Percentiles rank a stretch among this genome's conserved stretches.
These are phyloP conservation scores for Tipula lateralis DNA, from an alignment of 2,888 invertebrate genomes.

Conservation along the genomic window DNA sequence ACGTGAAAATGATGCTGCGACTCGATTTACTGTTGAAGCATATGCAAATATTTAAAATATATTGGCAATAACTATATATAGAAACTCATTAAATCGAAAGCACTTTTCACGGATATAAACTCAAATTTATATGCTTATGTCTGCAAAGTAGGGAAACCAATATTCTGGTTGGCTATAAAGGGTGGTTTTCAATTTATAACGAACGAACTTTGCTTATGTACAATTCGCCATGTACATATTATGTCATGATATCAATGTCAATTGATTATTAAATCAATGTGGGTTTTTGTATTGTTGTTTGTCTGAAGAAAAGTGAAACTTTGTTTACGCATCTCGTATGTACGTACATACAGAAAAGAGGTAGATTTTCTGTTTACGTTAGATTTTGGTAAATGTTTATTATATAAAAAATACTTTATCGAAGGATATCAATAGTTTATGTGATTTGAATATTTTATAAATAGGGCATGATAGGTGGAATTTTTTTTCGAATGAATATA, in stretches of 20 bases:
- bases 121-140: too few species aligned
- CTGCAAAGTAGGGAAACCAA: too few species aligned
- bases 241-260: conserved; percentile 2
- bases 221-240: background rate
- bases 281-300: conserved; percentile 1
- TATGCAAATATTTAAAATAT: background rate
- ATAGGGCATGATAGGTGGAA: background rate
- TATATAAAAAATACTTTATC: background rate
- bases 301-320: background rate
- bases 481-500: background rate
- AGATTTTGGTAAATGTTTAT: background rate
- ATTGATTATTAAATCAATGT: conserved; percentile 19
- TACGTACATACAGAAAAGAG: background rate
- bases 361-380: conserved; percentile 14
- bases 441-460: background rate
- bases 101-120: background rate
- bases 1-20: background rate
- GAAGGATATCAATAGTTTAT: background rate
- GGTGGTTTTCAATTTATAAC: background rate
- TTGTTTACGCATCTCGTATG: background rate
- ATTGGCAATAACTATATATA: background rate
- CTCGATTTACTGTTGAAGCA: background rate
- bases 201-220: too few species aligned
- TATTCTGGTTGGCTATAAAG: background rate
- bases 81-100: background rate